Evolutionary conservation across 2,113 vertebrate species (phyloP), one percentile per base, ranked within the genome.

Genomic region (Tangachromis dhanisi): DNA sequence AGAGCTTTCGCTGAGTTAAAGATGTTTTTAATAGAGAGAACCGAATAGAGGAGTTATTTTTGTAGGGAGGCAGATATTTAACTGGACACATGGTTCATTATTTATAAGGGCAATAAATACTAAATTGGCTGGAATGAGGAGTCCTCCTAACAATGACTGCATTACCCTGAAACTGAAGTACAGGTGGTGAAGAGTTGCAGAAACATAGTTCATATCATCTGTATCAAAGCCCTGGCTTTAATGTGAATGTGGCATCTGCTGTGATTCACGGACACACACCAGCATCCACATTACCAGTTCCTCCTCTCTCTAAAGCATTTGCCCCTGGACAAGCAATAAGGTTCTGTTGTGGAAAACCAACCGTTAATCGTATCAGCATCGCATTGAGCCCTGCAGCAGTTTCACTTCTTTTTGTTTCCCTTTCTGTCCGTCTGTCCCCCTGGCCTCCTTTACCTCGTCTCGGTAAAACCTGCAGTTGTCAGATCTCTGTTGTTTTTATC

Each of bases 401-500:
- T 47, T 59, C 29, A 26, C 42, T 35, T 49, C 10, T 55, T n/a
- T 47, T 49, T 49, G 45, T 29, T 78, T 21, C 29, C 31, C 47
- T 57, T 10, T 26, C 83, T 33, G 12, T 79, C 80, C 17, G 5
- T 82, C 63, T 33, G 12, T 80, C 51, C 81, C 85, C 78, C 10
- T 80, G 26, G 42, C 61, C 78, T 82, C 83, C 45, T 29, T 61
- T 80, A 54, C 24, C 81, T 83, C 68, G n/a, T 90, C 92, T 88
- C 33, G 59, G 83, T 91, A 88, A 82, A 81, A 87, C 87, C 87
- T 89, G 88, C 59, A 81, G 71, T 84, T 78, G 80, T 89, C 61
- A 80, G 86, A 89, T 91, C 79, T 90, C 83, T 83, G 80, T 80
- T 49, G 73, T 83, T 92, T 79, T 88, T 88, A 81, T 92, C 91